phyloP scores from a whole-genome alignment of 1,140 invertebrate species.

The Phenacoccus solenopsis region DNA sequence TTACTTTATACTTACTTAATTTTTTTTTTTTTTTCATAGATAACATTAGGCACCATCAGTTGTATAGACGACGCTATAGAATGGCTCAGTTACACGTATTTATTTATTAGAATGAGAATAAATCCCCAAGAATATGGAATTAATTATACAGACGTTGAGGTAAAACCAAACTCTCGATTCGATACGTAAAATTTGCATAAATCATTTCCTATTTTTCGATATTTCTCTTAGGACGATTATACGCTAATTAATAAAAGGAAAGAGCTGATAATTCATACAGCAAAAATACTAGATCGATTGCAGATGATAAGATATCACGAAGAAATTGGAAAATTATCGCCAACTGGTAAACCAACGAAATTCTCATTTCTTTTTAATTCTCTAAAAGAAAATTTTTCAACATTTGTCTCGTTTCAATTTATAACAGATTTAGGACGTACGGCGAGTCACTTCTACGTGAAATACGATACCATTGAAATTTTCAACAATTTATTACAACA shows the following conservation, averaged over 20 bases:
- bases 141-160: slow-evolving; percentile 46
- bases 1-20: neutral
- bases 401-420: slow-evolving; percentile 6
- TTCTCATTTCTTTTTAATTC: slow-evolving; percentile 21
- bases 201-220: neutral
- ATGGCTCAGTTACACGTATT: slow-evolving; percentile 96
- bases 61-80: slow-evolving; percentile 92
- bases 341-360: slow-evolving; percentile 43
- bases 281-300: slow-evolving; percentile 76
- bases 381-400: neutral
- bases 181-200: neutral
- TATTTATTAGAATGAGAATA: slow-evolving; percentile 83
- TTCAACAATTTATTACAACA: slow-evolving; percentile 68
- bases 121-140: slow-evolving; percentile 90
- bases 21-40: slow-evolving; percentile 39
- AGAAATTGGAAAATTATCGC: slow-evolving; percentile 63
- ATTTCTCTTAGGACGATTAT: slow-evolving; percentile 52
- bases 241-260: slow-evolving; percentile 54
- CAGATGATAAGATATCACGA: slow-evolving; percentile 88
- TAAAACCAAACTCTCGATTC: slow-evolving; percentile 27
- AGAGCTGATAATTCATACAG: slow-evolving; percentile 65
- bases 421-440: slow-evolving; percentile 76
- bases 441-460: slow-evolving; percentile 96
- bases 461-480: slow-evolving; percentile 87
- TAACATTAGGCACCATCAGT: slow-evolving; percentile 84